Evolutionary conservation across 2,113 vertebrate genomes (phyloP).

Genomic region (Melanerpes formicivorus): DNA sequence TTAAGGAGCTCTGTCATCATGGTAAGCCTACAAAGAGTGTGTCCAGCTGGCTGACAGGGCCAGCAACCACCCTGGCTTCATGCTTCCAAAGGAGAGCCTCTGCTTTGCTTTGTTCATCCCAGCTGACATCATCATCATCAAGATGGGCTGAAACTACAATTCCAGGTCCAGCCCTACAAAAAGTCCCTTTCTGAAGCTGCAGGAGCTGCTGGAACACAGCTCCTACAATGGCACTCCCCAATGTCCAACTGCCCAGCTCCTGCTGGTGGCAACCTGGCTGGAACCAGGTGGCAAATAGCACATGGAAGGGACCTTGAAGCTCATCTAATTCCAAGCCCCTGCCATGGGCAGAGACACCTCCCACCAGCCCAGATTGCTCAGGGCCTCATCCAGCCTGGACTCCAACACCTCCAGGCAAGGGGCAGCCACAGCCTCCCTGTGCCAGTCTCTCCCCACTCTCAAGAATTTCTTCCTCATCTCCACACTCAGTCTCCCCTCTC

Average conservation of each 20-base stretch:
- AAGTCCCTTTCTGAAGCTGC: neutral
- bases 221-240: fast-evolving
- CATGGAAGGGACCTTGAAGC: neutral
- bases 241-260: fast-evolving
- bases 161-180: neutral
- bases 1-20: neutral
- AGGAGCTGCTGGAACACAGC: neutral
- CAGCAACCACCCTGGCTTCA: neutral
- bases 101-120: neutral
- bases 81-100: neutral
- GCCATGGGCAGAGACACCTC: no score
- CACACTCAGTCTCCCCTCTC: no score
- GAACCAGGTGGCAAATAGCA: fast-evolving
- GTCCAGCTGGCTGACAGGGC: neutral
- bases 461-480: no score
- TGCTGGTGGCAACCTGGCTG: neutral
- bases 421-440: no score
- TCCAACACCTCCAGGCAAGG: no score
- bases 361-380: no score
- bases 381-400: no score
- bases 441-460: no score
- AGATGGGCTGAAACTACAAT: neutral
- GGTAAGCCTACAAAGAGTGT: neutral
- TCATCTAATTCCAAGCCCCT: neutral
- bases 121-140: neutral